Conservation (phyloP, 2,888 invertebrate genomes). For the Cybosia mesomella region DNA sequence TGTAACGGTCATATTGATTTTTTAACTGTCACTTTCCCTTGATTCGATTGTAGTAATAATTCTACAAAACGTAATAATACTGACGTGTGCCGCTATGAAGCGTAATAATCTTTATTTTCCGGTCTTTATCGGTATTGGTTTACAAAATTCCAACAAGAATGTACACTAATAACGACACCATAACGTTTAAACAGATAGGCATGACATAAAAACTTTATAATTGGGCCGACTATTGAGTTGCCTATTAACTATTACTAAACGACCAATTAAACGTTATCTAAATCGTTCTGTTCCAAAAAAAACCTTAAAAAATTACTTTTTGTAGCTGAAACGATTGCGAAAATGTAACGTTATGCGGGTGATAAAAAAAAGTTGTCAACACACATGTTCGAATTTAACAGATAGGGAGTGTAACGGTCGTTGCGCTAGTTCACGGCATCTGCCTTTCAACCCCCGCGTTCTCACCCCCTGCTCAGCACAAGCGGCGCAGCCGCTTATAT, state of each 20-base stretch:
- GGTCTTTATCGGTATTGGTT: background rate
- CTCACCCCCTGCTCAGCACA: conserved; percentile 46
- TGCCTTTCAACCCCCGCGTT: conserved; percentile 68
- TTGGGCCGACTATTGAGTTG: conserved; percentile 8
- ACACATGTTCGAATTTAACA: conserved; percentile 82
- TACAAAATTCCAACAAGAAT: conserved; percentile 7
- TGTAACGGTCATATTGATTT: conserved; percentile 85
- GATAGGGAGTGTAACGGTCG: conserved; percentile 84
- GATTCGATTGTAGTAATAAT: conserved; percentile 31
- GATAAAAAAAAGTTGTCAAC: conserved; percentile 79
- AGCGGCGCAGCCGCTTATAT: conserved; percentile 44
- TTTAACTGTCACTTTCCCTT: conserved; percentile 80
- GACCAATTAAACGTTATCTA: conserved; percentile 32
- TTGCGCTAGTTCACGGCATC: conserved; percentile 69
- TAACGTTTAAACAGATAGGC: conserved; percentile 7
- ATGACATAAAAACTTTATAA: conserved; percentile 11
- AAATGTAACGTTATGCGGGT: conserved; percentile 66
- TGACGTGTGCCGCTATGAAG: conserved; percentile 5
- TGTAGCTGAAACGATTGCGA: conserved; percentile 21
- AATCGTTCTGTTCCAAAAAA: conserved; percentile 34
- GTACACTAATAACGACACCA: background rate
- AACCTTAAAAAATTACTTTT: conserved; percentile 33
- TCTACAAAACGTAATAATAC: conserved; percentile 22
- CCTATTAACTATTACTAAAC: conserved; percentile 23
- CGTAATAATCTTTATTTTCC: background rate